Conservation (phyloP, 2,113 vertebrate species). For the Butastur rufipennis region DNA sequence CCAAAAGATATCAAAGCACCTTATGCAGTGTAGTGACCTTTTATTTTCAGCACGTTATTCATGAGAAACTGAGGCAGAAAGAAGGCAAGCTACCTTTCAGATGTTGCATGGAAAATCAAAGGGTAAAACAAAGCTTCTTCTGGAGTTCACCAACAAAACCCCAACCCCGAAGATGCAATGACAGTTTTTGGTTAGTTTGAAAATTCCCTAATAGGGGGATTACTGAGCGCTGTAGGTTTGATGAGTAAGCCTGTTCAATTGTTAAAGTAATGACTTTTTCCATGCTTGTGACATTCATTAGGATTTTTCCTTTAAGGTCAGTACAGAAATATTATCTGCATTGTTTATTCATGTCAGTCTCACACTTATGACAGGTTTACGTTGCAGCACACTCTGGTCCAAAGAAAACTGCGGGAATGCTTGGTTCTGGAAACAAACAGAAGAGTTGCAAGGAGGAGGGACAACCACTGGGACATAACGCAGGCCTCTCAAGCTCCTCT, state of each 20-base stretch:
- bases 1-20: background rate
- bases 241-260: background rate
- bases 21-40: background rate
- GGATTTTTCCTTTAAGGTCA: background rate
- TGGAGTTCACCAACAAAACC: background rate
- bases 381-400: background rate
- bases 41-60: background rate
- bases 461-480: background rate
- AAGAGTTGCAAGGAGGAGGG: background rate
- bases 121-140: background rate
- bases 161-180: background rate
- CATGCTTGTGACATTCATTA: background rate
- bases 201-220: background rate
- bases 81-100: background rate
- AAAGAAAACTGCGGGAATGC: background rate
- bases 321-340: background rate
- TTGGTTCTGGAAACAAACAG: background rate
- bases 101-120: background rate
- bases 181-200: background rate
- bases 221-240: background rate
- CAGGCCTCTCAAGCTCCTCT: background rate
- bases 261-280: background rate
- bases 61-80: background rate
- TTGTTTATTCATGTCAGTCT: constrained; percentile 21
- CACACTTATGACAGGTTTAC: constrained; percentile 21